phyloP scores from a whole-genome alignment of 2,113 vertebrate species.

The Pseudorhombus dupliciocellatus region DNA sequence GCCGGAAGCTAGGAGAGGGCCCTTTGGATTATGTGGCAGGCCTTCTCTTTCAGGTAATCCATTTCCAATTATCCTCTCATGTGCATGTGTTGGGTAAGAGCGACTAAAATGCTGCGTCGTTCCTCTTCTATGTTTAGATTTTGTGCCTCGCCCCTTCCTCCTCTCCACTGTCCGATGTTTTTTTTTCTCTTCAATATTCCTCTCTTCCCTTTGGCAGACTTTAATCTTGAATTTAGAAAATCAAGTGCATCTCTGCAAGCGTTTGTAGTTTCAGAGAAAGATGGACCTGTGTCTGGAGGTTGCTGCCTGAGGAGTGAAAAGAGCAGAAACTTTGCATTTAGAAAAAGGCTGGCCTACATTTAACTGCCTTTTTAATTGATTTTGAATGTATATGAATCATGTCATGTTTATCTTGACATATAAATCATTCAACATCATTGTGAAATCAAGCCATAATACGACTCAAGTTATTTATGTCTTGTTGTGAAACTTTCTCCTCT shows the following conservation, averaged over 20 bases:
- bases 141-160: slow-evolving; percentile 15
- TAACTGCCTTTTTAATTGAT: not conserved
- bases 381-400: not conserved
- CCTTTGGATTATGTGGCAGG: not conserved
- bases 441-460: not conserved
- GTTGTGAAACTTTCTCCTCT: slow-evolving; percentile 2
- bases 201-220: slow-evolving; percentile 3
- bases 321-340: slow-evolving; percentile 69
- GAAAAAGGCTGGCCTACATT: slow-evolving; percentile 15
- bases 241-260: slow-evolving; percentile 34
- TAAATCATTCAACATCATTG: not conserved
- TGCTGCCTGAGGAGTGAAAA: slow-evolving; percentile 64
- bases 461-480: slow-evolving; percentile 13
- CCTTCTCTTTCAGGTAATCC: slow-evolving; percentile 3
- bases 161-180: slow-evolving; percentile 5
- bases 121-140: slow-evolving; percentile 1
- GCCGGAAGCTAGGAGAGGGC: not conserved
- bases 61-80: slow-evolving; percentile 18
- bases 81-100: not conserved
- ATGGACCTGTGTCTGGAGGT: slow-evolving; percentile 31
- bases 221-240: slow-evolving; percentile 24
- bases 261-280: slow-evolving; percentile 32
- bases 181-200: slow-evolving; percentile 11
- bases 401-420: not conserved
- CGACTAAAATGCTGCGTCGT: not conserved